Percentiles rank a stretch among this genome's conserved stretches.
Evolutionary conservation across 2,113 vertebrate genomes (phyloP).

Genomic region (Paramisgurnus dabryanus): DNA sequence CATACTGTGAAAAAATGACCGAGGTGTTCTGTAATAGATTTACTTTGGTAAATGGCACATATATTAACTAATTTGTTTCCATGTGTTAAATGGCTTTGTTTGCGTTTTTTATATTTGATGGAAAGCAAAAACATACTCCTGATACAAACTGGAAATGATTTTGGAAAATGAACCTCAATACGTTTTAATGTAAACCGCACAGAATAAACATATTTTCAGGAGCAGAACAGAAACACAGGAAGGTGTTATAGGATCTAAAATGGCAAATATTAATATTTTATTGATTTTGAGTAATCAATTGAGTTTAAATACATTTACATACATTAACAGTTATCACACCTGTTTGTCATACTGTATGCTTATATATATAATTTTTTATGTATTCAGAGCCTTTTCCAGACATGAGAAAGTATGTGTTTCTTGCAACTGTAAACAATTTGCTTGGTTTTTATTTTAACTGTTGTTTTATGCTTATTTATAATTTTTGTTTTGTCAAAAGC

Average conservation of each 20-base stretch:
- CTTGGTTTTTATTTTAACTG: neutral
- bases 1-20: neutral
- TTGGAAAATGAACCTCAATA: neutral
- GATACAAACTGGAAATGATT: neutral
- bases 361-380: neutral
- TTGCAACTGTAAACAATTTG: neutral
- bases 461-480: conserved; percentile 6
- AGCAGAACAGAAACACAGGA: no score
- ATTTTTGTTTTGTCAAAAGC: neutral
- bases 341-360: no score
- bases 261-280: no score
- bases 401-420: neutral
- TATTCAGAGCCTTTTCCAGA: neutral
- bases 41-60: neutral
- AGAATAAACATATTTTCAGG: neutral
- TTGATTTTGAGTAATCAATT: no score
- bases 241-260: neutral
- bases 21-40: neutral
- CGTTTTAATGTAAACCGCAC: neutral
- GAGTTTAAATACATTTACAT: no score
- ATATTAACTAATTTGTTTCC: neutral
- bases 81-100: neutral
- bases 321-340: neutral
- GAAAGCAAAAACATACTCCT: neutral
- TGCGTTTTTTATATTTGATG: neutral